Evolutionary conservation across 2,797 vertebrate genomes (phyloP), one percentile per base, ranked within the genome.

Genomic region (Agapornis canus): DNA sequence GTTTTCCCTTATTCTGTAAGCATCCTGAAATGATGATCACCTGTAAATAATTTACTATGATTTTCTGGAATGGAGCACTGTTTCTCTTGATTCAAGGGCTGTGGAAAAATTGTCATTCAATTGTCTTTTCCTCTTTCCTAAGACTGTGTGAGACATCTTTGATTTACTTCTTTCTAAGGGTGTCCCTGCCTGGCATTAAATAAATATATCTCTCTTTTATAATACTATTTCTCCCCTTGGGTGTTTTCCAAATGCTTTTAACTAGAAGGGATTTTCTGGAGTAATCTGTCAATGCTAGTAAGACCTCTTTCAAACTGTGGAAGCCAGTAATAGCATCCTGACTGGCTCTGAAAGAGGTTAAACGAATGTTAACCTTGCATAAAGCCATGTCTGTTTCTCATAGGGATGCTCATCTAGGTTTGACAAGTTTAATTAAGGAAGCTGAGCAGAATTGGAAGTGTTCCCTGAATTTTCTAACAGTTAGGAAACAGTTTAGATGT

Each of bases 381-480:
- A 86, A 89, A 94, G 21, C 15, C 49, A 11, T 27, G 45, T 37
- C 70, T 86, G 1, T 85, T 85, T 82, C 31, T 54, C 22, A 57
- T 9, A 70, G 40, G 40, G 48, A 59, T 93, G 59, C 39, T 90
- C 48, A 89, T 73, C 51, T 71, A 23, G 14, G 29, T 85, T 87
- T 82, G 48, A 92, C 23, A 68, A 75, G 76, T 94, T 94, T 94
- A 95, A 75, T 96, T 96, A 90, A 91, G 63, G 29, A 96, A 89
- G 23, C 20, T 31, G 1, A 47, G 72, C 2, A 61, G 56, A 94
- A 84, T 76, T 85, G 64, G 49, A 95, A 90, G 64, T 61, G 43
- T 56, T 94, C 79, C 19, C 32, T 27, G 27, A 42, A 20, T 91
- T 87, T 87, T 45, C 48, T 79, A 88, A 84, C 12, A 94, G 27